phyloP scores from a whole-genome alignment of 2,113 vertebrate species.

The Tapirus terrestris region DNA sequence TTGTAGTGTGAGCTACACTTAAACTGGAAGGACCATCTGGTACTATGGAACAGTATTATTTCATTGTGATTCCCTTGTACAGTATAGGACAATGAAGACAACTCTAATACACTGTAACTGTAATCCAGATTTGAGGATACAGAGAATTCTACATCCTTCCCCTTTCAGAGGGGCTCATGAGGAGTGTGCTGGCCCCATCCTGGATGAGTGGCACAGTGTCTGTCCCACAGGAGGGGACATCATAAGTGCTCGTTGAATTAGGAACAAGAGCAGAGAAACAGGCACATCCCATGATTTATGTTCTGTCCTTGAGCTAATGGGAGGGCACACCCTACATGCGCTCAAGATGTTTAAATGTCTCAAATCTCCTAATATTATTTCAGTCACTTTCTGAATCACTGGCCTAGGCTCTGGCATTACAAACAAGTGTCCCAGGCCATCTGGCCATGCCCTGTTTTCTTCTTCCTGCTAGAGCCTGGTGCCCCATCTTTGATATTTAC shows the following conservation, averaged over 20 bases:
- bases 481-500: neutral
- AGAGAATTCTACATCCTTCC: neutral
- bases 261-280: neutral
- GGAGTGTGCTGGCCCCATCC: no score
- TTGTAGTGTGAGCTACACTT: neutral
- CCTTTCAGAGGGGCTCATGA: neutral
- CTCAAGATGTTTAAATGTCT: neutral
- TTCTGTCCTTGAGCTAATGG: neutral
- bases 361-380: neutral
- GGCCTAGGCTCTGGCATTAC: neutral
- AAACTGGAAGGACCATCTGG: neutral
- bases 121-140: neutral
- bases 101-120: no score
- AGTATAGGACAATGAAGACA: neutral
- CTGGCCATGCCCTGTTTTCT: neutral
- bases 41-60: neutral
- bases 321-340: neutral
- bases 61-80: neutral
- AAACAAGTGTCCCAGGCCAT: neutral
- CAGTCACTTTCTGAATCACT: neutral
- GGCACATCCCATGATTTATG: accelerated
- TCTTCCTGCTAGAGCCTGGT: neutral
- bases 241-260: neutral
- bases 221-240: no score
- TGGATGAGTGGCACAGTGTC: neutral